A percentile compares a stretch with the other conserved stretches of the same genome.
These are phyloP conservation scores for Machimus atricapillus DNA, from an alignment of 2,888 invertebrate species.

Conservation along the genomic window DNA sequence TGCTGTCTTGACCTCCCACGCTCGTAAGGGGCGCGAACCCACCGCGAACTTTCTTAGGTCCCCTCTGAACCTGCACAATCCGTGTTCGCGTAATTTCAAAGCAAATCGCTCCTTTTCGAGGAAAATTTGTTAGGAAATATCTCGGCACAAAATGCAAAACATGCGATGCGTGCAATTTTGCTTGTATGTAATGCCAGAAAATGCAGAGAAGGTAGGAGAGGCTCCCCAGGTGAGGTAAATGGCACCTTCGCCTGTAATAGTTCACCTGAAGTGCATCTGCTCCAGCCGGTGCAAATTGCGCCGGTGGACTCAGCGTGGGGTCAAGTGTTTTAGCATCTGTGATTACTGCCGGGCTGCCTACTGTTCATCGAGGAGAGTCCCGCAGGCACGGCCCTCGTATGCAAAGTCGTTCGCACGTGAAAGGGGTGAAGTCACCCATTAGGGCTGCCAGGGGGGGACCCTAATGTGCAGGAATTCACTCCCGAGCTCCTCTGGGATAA, in stretches of 20 bases:
- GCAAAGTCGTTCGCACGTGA: conserved; percentile 9
- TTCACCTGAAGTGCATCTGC: background rate
- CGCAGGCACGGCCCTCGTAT: background rate
- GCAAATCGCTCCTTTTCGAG: background rate
- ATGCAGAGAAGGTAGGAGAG: background rate
- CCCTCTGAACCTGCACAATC: background rate
- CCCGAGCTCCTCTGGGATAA: background rate
- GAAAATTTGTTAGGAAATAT: background rate
- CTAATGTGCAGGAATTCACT: conserved; percentile 20
- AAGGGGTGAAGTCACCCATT: conserved; percentile 17
- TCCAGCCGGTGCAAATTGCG: background rate
- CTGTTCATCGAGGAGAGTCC: conserved; percentile 2
- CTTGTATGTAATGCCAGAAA: background rate
- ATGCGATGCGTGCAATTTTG: background rate
- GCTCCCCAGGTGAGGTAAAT: background rate
- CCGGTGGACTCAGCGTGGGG: background rate
- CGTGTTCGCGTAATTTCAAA: background rate
- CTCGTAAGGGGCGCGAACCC: background rate
- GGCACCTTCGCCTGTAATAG: background rate
- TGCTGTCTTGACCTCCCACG: background rate
- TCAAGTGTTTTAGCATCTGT: conserved; percentile 4
- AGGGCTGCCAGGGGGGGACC: background rate
- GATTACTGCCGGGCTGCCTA: background rate
- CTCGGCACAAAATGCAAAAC: background rate
- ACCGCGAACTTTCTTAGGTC: background rate